Evolutionary conservation across 2,888 invertebrate species (phyloP), one percentile per base, ranked within the genome.

Genomic region (Platycnemis pennipes): DNA sequence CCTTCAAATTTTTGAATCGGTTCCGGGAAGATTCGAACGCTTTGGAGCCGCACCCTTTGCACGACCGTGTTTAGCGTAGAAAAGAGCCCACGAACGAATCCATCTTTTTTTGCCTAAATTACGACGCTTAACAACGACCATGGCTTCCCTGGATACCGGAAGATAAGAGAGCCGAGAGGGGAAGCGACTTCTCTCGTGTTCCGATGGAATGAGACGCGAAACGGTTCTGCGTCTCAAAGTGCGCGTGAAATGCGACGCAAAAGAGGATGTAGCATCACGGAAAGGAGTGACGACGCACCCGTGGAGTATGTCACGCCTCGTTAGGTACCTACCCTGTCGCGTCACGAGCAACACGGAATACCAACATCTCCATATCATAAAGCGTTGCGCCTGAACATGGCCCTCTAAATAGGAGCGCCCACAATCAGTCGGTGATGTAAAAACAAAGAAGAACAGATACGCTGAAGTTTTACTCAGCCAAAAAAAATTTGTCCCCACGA

Each of bases 161-260:
- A 63, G 26, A 26, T 31, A 77, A 77, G 37, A 77, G 37, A 77
- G 77, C 2, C 37, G 31, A 77, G 31, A 77, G 8, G 77, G 77
- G 16, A 77, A 11, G 37, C 11, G 31, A 37, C 31, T 37, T 77
- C 37, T 77, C 37, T 77, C 2, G 11, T 26, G 77, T 77, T n/a
- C 77, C 37, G 31, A n/a, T 77, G 77, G 37, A 77, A 37, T 31
- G 77, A 77, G 77, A 31, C 37, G 77, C 26, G 77, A 77, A 77
- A 77, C 77, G 77, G 77, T 77, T 77, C 16, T 77, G 3, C 77
- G 37, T 16, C 37, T 77, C 77, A 77, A 77, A 77, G 77, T 77
- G 26, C 37, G 77, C 77, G 77, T 77, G 77, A 77, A 77, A 77
- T 77, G 77, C 37, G 77, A 77, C 37, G 31, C 37, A 7, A 26